Evolutionary conservation across 2,113 vertebrate genomes (phyloP).

Genomic region (Crotalus viridis): DNA sequence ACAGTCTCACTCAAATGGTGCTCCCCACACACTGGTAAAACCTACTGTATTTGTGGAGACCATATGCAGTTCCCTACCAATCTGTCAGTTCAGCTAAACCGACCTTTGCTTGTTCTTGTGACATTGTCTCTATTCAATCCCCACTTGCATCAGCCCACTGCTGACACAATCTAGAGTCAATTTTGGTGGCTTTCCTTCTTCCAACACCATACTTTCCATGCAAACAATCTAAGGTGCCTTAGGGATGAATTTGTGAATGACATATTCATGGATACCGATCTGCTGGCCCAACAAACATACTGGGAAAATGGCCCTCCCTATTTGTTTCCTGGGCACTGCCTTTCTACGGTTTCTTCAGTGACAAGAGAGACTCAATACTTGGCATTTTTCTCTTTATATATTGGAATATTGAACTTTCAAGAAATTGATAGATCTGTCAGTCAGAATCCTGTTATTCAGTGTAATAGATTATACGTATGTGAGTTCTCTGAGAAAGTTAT

Average conservation of each 20-base stretch:
- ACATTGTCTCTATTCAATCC: not conserved
- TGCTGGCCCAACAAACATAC: not conserved
- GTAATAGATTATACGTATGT: not conserved
- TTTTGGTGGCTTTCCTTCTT: not conserved
- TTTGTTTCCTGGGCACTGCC: not conserved
- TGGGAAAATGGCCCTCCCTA: not conserved
- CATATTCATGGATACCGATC: not conserved
- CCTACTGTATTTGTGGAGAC: not conserved
- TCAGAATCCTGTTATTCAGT: not conserved
- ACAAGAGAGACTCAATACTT: not conserved
- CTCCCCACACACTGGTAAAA: not conserved
- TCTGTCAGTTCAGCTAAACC: not conserved
- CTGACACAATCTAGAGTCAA: not conserved
- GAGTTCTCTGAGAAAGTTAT: not conserved
- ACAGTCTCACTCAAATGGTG: not conserved
- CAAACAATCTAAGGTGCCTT: not conserved
- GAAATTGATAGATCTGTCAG: not conserved
- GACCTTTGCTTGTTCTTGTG: not conserved
- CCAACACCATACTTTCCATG: not conserved
- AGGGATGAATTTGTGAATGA: not conserved
- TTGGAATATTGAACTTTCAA: not conserved
- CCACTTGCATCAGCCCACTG: not conserved
- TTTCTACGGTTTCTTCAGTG: not conserved
- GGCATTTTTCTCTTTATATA: not conserved
- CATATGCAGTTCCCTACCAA: not conserved